Conservation (phyloP, 2,888 invertebrate species). For the Drosophila lutescens region DNA sequence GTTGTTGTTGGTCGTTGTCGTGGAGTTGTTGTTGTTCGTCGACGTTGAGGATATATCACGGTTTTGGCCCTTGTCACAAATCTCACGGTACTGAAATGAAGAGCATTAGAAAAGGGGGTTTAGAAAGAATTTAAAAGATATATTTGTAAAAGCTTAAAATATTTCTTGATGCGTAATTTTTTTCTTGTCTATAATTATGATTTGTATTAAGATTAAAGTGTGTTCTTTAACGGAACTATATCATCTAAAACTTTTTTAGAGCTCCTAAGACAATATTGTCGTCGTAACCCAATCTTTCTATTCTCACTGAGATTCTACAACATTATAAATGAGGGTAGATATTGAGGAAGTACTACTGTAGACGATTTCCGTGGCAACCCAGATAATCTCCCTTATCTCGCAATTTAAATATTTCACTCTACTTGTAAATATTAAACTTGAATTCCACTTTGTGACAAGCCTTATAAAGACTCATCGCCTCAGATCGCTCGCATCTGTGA, state of each 20-base stretch:
- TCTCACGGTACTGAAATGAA: slow-evolving; percentile 88
- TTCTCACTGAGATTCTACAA: neutral
- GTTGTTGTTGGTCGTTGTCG: slow-evolving; percentile 66
- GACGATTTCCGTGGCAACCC: neutral
- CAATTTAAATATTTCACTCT: neutral
- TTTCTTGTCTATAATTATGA: no score
- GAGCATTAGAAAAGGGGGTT: neutral
- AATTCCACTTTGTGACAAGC: slow-evolving; percentile 13
- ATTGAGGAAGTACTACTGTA: neutral
- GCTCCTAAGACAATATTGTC: no score
- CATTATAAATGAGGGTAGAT: neutral
- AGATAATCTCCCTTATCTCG: neutral
- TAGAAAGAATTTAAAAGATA: neutral
- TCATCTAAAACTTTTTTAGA: no score
- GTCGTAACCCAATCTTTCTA: no score
- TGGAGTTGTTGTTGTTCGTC: slow-evolving; percentile 57
- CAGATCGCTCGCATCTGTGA: slow-evolving; percentile 23
- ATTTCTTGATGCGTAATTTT: no score
- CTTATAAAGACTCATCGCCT: slow-evolving; percentile 14
- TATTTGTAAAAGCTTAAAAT: no score
- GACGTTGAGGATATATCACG: slow-evolving; percentile 84
- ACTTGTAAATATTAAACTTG: slow-evolving; percentile 1
- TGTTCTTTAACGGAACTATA: no score
- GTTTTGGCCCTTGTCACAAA: slow-evolving; percentile 86
- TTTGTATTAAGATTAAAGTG: no score